These are phyloP conservation scores for Tragopan temminckii DNA, from an alignment of 2,797 vertebrate genomes.

Conservation along the genomic window DNA sequence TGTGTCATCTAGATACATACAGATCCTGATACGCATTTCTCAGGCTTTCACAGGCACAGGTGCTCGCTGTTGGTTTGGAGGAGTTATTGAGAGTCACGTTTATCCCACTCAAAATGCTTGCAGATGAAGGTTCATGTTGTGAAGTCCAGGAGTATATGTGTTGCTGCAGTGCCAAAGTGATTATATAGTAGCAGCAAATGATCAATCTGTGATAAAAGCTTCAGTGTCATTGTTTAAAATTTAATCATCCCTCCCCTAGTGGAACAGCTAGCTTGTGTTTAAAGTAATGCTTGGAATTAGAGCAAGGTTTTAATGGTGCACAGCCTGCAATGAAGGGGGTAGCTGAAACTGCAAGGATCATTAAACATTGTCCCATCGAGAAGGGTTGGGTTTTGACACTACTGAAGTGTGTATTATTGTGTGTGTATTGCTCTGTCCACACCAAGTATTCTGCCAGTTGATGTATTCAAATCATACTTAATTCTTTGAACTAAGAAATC, in stretches of 20 bases:
- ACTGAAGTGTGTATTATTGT: background rate
- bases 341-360: background rate
- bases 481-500: background rate
- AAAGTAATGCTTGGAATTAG: constrained; percentile 31
- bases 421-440: background rate
- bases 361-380: background rate
- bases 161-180: background rate
- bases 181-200: background rate
- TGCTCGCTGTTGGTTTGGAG: background rate
- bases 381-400: background rate
- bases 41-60: background rate
- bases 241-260: background rate
- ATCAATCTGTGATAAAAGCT: constrained; percentile 1
- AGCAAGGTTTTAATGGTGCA: background rate
- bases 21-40: rapidly evolving
- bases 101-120: background rate
- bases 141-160: rapidly evolving
- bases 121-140: background rate
- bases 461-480: background rate
- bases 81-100: background rate
- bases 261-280: constrained; percentile 29
- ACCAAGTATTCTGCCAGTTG: background rate
- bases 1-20: background rate
- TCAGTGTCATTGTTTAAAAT: constrained; percentile 14
- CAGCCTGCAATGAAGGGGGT: background rate